Evolutionary conservation across 2,797 vertebrate genomes (phyloP).

Genomic region (Leuciscus waleckii): DNA sequence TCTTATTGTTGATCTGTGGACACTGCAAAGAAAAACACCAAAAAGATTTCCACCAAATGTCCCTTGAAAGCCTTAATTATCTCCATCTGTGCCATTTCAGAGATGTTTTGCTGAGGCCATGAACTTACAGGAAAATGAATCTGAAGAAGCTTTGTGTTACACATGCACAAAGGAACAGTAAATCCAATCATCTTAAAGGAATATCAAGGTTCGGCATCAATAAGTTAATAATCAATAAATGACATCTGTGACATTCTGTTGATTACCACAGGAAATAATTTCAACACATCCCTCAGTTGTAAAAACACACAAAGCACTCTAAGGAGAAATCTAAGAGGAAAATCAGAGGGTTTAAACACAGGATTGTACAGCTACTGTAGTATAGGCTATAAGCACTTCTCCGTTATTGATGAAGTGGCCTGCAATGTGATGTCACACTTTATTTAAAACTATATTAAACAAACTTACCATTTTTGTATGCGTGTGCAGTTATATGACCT

Average conservation of each 20-base stretch:
- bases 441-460: background rate
- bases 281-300: slow-evolving; percentile 28
- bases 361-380: background rate
- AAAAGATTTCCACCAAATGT: background rate
- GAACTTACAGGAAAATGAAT: slow-evolving; percentile 7
- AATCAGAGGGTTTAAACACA: background rate
- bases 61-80: background rate
- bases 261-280: background rate
- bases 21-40: background rate
- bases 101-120: slow-evolving; percentile 7
- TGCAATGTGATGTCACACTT: background rate
- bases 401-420: background rate
- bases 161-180: background rate
- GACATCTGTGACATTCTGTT: background rate
- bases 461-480: no score
- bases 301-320: background rate
- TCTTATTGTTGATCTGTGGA: background rate
- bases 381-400: background rate
- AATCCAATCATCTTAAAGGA: slow-evolving; percentile 2
- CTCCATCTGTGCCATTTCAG: slow-evolving; percentile 3
- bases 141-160: slow-evolving; percentile 12
- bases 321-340: background rate
- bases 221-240: background rate
- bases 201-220: background rate
- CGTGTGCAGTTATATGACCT: background rate